A percentile compares a stretch with the other conserved stretches of the same genome.
Conservation (phyloP, 2,797 vertebrate genomes). For the Peromyscus aztecus region DNA sequence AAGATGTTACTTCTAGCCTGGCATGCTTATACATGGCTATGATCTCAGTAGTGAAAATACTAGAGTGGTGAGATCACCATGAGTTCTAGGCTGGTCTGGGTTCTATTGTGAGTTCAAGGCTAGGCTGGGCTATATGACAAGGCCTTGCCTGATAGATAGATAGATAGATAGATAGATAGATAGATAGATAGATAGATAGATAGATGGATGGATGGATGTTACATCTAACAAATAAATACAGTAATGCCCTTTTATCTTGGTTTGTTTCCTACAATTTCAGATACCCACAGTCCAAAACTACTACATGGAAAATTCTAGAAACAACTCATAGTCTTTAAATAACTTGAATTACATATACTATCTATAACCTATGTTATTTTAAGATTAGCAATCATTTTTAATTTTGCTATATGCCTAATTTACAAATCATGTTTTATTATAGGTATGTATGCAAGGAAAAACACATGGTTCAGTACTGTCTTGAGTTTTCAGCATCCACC, state of each 20-base stretch:
- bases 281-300: neutral
- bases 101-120: neutral
- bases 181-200: too few species aligned
- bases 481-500: neutral
- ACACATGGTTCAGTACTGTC: neutral
- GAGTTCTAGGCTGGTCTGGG: neutral
- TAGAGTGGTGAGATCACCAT: neutral
- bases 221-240: neutral
- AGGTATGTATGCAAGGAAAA: neutral
- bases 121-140: neutral
- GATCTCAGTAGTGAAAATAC: neutral
- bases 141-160: neutral
- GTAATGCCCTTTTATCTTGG: neutral
- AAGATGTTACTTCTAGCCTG: neutral
- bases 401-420: neutral
- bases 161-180: too few species aligned
- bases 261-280: neutral
- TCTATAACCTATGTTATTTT: neutral
- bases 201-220: too few species aligned
- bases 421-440: neutral
- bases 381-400: neutral
- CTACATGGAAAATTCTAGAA: neutral
- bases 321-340: neutral
- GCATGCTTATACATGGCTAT: neutral
- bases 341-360: neutral